Conservation (phyloP, 2,797 vertebrate genomes). For the Triplophysa bombifrons region DNA sequence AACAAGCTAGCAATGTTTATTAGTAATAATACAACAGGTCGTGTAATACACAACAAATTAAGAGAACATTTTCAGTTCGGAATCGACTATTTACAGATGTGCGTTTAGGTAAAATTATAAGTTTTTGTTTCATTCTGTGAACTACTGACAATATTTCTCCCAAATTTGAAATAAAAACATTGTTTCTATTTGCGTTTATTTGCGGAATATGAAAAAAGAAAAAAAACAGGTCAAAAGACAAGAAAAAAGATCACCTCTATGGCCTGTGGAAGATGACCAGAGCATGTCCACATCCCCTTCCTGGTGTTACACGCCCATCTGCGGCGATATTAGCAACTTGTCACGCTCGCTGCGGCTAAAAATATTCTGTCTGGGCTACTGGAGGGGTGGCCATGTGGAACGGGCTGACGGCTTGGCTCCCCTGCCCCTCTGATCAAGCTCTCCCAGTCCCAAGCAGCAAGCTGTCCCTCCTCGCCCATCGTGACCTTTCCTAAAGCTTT, state of each 20-base stretch:
- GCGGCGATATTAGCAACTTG: slow-evolving; percentile 72
- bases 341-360: slow-evolving; percentile 63
- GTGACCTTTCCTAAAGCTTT: slow-evolving; percentile 62
- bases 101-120: no score
- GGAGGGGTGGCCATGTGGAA: slow-evolving; percentile 70
- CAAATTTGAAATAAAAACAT: no score
- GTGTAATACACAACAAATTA: neutral
- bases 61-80: no score
- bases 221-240: no score
- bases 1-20: neutral
- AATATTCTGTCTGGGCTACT: slow-evolving; percentile 68
- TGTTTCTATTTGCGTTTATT: no score
- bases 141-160: no score
- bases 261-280: slow-evolving; percentile 42
- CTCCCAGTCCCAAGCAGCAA: slow-evolving; percentile 56
- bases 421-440: slow-evolving; percentile 54
- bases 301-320: slow-evolving; percentile 66
- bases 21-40: neutral
- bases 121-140: no score
- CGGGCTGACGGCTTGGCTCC: slow-evolving; percentile 69
- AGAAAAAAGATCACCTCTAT: neutral
- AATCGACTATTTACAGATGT: neutral
- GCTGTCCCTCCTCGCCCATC: slow-evolving; percentile 64
- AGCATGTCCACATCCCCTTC: slow-evolving; percentile 53
- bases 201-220: no score